Conservation (phyloP, 2,888 invertebrate species). For the Branchipolynoe longqiensis region DNA sequence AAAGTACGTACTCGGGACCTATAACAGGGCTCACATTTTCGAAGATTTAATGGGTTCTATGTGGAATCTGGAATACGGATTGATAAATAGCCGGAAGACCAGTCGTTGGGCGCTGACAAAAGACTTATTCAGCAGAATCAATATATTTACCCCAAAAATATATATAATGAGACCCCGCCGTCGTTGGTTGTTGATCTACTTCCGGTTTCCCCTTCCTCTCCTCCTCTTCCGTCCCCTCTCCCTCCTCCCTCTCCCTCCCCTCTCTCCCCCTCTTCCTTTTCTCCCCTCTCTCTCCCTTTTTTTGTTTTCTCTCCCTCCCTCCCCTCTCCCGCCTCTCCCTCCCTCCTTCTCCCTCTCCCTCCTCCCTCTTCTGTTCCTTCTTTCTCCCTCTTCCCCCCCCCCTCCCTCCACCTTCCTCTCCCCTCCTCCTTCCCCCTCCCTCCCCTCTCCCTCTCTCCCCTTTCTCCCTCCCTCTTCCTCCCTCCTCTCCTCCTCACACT, state of each 20-base stretch:
- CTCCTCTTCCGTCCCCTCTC: neutral
- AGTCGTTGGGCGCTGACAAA: no score
- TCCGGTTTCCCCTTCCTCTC: neutral
- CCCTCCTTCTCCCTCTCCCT: neutral
- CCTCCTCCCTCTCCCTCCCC: neutral
- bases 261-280: neutral
- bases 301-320: neutral
- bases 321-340: neutral
- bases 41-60: no score
- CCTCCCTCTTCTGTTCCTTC: neutral
- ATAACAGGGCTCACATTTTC: no score
- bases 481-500: no score
- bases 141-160: no score
- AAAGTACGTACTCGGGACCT: no score
- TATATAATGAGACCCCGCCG: no score
- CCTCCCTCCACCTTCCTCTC: neutral
- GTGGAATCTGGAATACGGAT: no score
- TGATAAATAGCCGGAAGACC: no score
- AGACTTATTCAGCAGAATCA: no score
- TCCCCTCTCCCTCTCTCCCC: neutral
- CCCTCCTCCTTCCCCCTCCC: neutral
- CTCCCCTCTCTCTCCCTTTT: neutral
- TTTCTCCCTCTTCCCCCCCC: neutral
- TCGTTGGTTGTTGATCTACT: no score
- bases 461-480: neutral